Percentiles rank a stretch among this genome's conserved stretches.
phyloP scores from a whole-genome alignment of 2,888 invertebrate genomes.

The Timema cristinae region DNA sequence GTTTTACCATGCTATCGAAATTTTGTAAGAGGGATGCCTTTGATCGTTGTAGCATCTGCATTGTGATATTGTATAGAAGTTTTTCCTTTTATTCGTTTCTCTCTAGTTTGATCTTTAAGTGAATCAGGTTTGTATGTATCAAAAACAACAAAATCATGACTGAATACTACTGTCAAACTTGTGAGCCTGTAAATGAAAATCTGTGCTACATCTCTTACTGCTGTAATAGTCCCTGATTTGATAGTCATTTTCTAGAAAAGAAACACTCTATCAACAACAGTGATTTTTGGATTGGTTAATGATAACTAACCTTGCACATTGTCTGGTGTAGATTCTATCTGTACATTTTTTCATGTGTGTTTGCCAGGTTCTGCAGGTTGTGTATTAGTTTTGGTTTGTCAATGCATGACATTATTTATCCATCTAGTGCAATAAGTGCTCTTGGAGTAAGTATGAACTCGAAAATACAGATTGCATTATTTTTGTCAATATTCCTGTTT shows the following conservation, averaged over 20 bases:
- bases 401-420: not conserved
- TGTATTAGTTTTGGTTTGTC: constrained; percentile 1
- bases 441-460: not conserved
- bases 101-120: not conserved
- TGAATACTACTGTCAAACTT: not conserved
- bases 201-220: not conserved
- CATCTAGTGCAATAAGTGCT: not conserved
- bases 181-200: not conserved
- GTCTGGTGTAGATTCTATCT: not conserved
- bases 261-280: not conserved
- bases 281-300: not conserved
- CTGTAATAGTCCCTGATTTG: not conserved
- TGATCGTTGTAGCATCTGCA: not conserved
- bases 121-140: not conserved
- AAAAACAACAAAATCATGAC: not conserved
- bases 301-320: not conserved
- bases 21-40: not conserved
- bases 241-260: no score
- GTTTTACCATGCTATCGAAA: not conserved
- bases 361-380: constrained; percentile 5
- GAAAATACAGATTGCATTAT: not conserved
- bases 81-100: not conserved
- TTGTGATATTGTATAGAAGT: not conserved
- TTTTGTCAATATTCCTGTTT: not conserved
- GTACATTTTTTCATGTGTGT: constrained; percentile 4